phyloP scores from a whole-genome alignment of 2,888 invertebrate genomes.

The Bembecia ichneumoniformis region DNA sequence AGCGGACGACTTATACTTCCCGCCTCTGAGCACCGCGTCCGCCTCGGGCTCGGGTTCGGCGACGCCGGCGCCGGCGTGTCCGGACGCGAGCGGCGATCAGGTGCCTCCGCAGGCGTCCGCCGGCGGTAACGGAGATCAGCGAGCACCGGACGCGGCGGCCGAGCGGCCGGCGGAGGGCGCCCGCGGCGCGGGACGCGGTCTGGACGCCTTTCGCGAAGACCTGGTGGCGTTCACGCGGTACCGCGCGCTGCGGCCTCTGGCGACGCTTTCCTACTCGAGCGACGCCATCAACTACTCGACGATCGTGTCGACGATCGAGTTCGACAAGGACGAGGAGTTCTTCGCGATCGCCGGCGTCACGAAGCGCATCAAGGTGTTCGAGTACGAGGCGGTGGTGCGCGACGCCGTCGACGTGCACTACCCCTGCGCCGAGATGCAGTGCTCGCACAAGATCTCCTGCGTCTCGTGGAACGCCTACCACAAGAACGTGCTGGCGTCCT shows the following conservation, averaged over 20 bases:
- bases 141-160: conserved; percentile 15
- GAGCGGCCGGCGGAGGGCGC: conserved; percentile 16
- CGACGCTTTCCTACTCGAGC: conserved; percentile 90
- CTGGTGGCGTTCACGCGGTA: conserved; percentile 88
- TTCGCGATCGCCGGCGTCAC: conserved; percentile 97
- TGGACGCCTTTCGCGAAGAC: conserved; percentile 87
- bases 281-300: conserved; percentile 90
- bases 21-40: conserved; percentile 24
- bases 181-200: conserved; percentile 52
- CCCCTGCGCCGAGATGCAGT: conserved; percentile 92
- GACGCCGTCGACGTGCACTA: conserved; percentile 93
- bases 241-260: conserved; percentile 82
- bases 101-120: conserved; percentile 1
- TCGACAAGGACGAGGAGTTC: conserved; percentile 95
- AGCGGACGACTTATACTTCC: conserved; percentile 79
- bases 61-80: conserved; percentile 28
- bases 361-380: conserved; percentile 92
- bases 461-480: conserved; percentile 95
- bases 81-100: background rate
- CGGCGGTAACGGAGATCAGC: conserved; percentile 21
- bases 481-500: conserved; percentile 88
- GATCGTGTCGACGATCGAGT: conserved; percentile 93
- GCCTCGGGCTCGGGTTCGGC: conserved; percentile 23
- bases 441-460: conserved; percentile 94
- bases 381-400: conserved; percentile 87